Evolutionary conservation across 2,797 vertebrate species (phyloP).

Genomic region (Liparis tanakae): DNA sequence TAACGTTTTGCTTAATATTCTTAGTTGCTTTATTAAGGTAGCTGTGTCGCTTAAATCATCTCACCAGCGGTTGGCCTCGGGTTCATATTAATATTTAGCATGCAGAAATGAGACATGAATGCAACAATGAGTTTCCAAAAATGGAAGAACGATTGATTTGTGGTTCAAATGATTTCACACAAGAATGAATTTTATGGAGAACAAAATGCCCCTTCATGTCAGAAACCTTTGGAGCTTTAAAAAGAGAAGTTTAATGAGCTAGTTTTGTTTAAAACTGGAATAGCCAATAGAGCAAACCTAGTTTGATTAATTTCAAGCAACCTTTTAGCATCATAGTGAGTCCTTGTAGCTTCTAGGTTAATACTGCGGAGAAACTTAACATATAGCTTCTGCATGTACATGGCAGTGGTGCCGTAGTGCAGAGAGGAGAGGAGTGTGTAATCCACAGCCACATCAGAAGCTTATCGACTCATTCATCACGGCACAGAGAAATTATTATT

Average conservation of each 20-base stretch:
- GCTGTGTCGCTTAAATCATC: neutral
- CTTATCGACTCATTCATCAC: conserved; percentile 54
- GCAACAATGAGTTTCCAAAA: neutral
- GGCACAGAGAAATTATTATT: conserved; percentile 23
- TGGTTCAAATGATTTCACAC: too few species aligned
- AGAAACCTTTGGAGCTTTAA: neutral
- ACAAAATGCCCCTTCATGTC: conserved; percentile 18
- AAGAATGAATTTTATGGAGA: neutral
- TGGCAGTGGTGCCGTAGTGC: neutral
- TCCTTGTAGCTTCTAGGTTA: conserved; percentile 35
- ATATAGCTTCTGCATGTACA: conserved; percentile 20
- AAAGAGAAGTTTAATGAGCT: neutral
- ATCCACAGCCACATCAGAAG: conserved; percentile 36
- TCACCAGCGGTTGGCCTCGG: neutral
- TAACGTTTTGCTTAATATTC: neutral
- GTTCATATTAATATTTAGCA: neutral
- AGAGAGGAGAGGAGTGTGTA: conserved; percentile 45
- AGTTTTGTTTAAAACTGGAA: conserved; percentile 31
- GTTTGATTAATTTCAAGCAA: conserved; percentile 56
- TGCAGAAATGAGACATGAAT: too few species aligned
- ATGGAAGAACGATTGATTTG: neutral
- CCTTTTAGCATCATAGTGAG: conserved; percentile 44
- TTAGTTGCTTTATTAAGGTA: neutral
- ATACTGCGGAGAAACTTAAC: conserved; percentile 55
- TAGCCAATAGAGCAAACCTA: conserved; percentile 29